Conservation (phyloP, 1,140 invertebrate genomes). For the Heliothis subflexa region DNA sequence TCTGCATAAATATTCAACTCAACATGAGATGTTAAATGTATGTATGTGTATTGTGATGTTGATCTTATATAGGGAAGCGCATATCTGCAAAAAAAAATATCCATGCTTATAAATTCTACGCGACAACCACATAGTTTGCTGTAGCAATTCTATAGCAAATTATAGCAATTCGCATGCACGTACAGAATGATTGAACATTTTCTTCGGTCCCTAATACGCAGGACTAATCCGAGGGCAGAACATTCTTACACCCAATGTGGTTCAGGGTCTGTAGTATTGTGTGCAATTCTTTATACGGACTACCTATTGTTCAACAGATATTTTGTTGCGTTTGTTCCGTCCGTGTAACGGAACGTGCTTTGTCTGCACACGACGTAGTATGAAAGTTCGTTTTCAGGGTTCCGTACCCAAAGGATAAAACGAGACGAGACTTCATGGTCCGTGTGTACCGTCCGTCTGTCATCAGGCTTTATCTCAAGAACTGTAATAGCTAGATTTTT, state of each 20-base stretch:
- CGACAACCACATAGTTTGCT: constrained; percentile 14
- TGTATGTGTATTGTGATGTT: too few species aligned
- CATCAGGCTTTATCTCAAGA: too few species aligned
- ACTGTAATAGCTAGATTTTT: too few species aligned
- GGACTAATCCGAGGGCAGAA: constrained; percentile 30
- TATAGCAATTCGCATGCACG: too few species aligned
- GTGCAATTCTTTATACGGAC: constrained; percentile 51
- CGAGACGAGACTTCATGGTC: too few species aligned
- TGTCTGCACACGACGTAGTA: constrained; percentile 1
- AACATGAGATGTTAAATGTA: too few species aligned
- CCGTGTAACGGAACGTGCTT: constrained; percentile 5
- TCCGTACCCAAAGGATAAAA: too few species aligned
- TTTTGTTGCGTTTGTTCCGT: constrained; percentile 38
- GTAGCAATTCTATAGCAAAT: not conserved
- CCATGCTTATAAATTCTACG: not conserved
- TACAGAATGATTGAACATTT: not conserved
- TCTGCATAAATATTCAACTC: too few species aligned
- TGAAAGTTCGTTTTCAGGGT: too few species aligned
- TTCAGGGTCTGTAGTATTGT: constrained; percentile 70
- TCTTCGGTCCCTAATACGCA: not conserved
- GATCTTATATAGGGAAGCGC: too few species aligned
- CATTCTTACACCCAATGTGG: constrained; percentile 60
- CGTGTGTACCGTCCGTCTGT: too few species aligned
- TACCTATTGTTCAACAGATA: constrained; percentile 54
- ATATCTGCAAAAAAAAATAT: too few species aligned